phyloP scores from a whole-genome alignment of 2,888 invertebrate species.

The Drosophila prostipennis region DNA sequence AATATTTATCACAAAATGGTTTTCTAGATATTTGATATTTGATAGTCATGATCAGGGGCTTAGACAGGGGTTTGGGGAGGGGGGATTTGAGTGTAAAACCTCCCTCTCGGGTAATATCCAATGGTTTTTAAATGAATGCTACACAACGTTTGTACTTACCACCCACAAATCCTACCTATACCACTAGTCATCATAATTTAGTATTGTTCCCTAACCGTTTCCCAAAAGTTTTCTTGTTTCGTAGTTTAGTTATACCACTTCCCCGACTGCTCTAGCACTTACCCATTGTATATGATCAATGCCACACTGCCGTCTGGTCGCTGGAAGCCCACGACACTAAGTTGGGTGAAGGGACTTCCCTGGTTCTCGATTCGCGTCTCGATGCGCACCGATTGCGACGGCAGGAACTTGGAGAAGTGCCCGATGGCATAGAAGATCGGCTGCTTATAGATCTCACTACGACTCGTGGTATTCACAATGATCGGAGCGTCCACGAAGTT shows the following conservation, averaged over 20 bases:
- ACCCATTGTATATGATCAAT: constrained; percentile 86
- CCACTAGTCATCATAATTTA: too few relatives aligned
- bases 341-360: constrained; percentile 64
- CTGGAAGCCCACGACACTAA: constrained; percentile 85
- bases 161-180: too few relatives aligned
- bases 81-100: too few relatives aligned
- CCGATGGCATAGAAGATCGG: constrained; percentile 94
- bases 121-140: too few relatives aligned
- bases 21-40: too few relatives aligned
- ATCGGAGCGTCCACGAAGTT: constrained; percentile 91
- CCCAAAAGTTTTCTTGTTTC: not conserved
- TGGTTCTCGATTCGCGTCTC: constrained; percentile 58
- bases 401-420: constrained; percentile 91
- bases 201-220: too few relatives aligned
- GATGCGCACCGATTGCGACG: constrained; percentile 85
- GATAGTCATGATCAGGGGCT: too few relatives aligned
- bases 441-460: constrained; percentile 93
- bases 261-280: constrained; percentile 56
- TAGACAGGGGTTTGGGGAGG: too few relatives aligned
- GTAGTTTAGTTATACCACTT: not conserved
- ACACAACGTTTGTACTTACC: too few relatives aligned
- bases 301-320: constrained; percentile 85
- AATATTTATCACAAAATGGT: too few relatives aligned
- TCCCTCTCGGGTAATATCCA: too few relatives aligned
- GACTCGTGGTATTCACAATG: constrained; percentile 82